These are phyloP conservation scores for western clawed frog (Xenopus tropicalis) DNA, from an alignment of 2,113 vertebrate species.

Conservation along the genomic window DNA sequence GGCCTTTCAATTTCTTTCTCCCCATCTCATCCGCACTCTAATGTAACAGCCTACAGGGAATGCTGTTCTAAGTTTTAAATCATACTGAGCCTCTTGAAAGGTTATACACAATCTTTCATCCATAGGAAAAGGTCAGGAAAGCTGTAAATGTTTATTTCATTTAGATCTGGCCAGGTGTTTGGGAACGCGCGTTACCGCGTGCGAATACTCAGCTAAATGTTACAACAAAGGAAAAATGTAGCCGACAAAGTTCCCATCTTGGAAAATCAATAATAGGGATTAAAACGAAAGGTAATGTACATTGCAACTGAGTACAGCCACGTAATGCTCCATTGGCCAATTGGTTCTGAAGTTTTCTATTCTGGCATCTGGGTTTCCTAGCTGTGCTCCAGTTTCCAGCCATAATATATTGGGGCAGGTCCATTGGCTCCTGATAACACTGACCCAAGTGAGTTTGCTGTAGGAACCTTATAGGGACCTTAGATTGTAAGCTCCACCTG, in stretches of 20 bases:
- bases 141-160: conserved; percentile 56
- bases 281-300: conserved; percentile 38
- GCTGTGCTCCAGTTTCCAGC: too few relatives aligned
- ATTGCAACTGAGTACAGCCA: conserved; percentile 1
- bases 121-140: conserved; percentile 67
- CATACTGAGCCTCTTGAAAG: conserved; percentile 58
- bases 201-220: conserved; percentile 35
- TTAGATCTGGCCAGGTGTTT: conserved; percentile 47
- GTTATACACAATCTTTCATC: conserved; percentile 51
- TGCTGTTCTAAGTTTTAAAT: conserved; percentile 55
- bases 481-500: too few relatives aligned
- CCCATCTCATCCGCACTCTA: conserved; percentile 53
- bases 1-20: conserved; percentile 35
- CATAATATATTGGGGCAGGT: too few relatives aligned
- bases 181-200: conserved; percentile 45
- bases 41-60: conserved; percentile 57
- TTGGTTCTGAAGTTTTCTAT: not conserved
- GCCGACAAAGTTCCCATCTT: conserved; percentile 45
- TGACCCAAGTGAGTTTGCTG: too few relatives aligned
- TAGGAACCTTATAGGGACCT: too few relatives aligned
- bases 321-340: conserved; percentile 16
- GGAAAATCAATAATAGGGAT: conserved; percentile 23
- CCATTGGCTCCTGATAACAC: too few relatives aligned
- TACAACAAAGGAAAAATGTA: conserved; percentile 34
- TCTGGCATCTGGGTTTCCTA: not conserved